Conservation (phyloP, 1,140 invertebrate genomes). For the Atta colombica region DNA sequence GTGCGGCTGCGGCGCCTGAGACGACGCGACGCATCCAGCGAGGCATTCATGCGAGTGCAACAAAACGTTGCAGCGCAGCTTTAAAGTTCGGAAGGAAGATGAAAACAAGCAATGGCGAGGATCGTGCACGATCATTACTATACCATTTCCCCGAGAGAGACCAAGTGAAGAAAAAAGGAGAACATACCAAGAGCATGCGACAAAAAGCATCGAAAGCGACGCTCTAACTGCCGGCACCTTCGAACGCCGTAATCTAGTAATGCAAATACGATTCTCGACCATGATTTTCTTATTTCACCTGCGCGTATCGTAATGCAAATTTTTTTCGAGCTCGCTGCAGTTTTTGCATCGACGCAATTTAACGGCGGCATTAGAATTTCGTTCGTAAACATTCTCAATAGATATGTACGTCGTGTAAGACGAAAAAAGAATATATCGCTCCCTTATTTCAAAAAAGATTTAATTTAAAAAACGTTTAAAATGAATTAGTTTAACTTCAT, state of each 20-base stretch:
- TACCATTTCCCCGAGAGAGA: slow-evolving; percentile 48
- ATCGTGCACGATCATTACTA: slow-evolving; percentile 65
- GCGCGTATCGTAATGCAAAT: slow-evolving; percentile 33
- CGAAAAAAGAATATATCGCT: background rate
- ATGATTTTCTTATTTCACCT: slow-evolving; percentile 62
- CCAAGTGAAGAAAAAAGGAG: slow-evolving; percentile 14
- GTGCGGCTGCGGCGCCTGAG: background rate
- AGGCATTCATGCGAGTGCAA: slow-evolving; percentile 22
- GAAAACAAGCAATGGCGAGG: slow-evolving; percentile 23
- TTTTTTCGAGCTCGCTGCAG: slow-evolving; percentile 29
- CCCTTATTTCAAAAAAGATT: too few species aligned
- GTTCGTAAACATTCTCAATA: slow-evolving; percentile 5
- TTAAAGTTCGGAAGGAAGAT: slow-evolving; percentile 22
- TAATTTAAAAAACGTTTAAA: too few species aligned
- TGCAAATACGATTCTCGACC: slow-evolving; percentile 67
- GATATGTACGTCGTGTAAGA: background rate
- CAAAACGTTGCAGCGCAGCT: slow-evolving; percentile 49
- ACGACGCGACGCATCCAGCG: slow-evolving; percentile 18
- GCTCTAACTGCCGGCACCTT: slow-evolving; percentile 57
- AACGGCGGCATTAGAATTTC: slow-evolving; percentile 5
- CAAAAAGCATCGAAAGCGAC: slow-evolving; percentile 57
- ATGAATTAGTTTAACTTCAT: too few species aligned
- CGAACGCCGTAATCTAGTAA: slow-evolving; percentile 68
- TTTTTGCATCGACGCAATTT: slow-evolving; percentile 28
- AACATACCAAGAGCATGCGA: slow-evolving; percentile 15